Base-by-base conservation (phyloP, 2,113 vertebrate genomes). In the Lates calcarifer region DNA sequence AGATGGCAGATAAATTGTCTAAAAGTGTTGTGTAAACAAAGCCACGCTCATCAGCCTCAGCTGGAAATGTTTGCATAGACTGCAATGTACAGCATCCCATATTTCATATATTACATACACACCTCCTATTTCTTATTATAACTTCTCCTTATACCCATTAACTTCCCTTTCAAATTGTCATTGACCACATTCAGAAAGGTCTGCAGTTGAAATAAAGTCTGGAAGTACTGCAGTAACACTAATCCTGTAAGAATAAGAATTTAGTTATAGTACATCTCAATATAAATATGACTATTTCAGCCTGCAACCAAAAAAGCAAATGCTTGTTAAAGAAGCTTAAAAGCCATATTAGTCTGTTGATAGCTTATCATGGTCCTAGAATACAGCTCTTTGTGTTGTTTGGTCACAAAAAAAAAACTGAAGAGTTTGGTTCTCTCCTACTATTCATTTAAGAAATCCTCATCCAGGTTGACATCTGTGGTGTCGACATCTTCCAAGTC, bases 401-500 rank as follows among this genome's bases (percentile, higher is more conserved):
- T 87, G 79, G 82, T 87, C 76, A 57, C 45, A 55, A 5, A 55
- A 28, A 5, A 55, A 28, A 31, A 83, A 35, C 14, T 3, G 35
- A 26, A 51, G n/a, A 2, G 7, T 60, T 35, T 24, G 11, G 0
- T n/a, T n/a, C 35, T 49, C 26, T 51, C 18, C 66, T 61, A 18
- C 95, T 92, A 97, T 51, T 98, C 96, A 76, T 95, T 95, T 87
- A 96, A 89, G 85, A 97, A 97, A 37, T 98, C 97, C 55, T 99
- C 97, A 83, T 99, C 98, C 85, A 98, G 91, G 89, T 96, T 97
- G 84, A 99, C 94, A 74, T 98, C 97, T 83, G 96, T 91, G 74
- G 97, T 96, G 88, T 99, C 98, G 55, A 98, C 96, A 83, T 98
- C 97, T 17, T 90, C 98, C 87, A 98, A 92, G 58, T 99, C 97